Conservation (phyloP, 2,113 vertebrate species). For the Ammodramus savannarum region DNA sequence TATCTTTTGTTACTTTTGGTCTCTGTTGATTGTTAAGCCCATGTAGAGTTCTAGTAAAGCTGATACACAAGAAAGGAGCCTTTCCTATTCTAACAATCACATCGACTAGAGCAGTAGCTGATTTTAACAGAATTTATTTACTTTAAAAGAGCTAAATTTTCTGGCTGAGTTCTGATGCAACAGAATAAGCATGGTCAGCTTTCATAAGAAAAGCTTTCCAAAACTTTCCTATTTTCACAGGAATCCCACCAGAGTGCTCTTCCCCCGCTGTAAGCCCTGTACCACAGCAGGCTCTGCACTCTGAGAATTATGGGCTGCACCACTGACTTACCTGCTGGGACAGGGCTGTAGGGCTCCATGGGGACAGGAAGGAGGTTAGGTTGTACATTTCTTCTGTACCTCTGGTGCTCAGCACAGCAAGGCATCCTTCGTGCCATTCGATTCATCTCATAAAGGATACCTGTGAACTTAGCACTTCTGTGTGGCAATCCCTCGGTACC, state of each 20-base stretch:
- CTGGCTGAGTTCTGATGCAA: background rate
- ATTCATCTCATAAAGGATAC: background rate
- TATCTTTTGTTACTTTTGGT: background rate
- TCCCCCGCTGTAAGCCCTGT: background rate
- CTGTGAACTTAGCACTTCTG: background rate
- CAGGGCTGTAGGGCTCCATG: accelerated
- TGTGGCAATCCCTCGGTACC: background rate
- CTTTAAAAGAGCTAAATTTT: background rate
- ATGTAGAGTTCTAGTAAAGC: background rate
- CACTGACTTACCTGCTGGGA: background rate
- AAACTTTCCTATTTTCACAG: background rate
- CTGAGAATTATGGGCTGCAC: background rate
- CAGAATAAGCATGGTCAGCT: background rate
- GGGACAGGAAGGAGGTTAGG: background rate
- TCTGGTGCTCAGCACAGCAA: background rate
- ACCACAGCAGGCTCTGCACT: background rate
- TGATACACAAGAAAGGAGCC: background rate
- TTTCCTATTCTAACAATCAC: background rate
- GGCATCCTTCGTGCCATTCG: background rate
- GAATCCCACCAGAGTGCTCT: background rate
- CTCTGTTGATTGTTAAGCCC: background rate
- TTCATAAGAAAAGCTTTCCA: background rate
- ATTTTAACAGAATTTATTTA: background rate
- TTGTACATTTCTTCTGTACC: background rate
- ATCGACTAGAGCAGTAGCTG: background rate